phyloP scores from a whole-genome alignment of 2,888 invertebrate genomes.

The Bhutanitis thaidina region DNA sequence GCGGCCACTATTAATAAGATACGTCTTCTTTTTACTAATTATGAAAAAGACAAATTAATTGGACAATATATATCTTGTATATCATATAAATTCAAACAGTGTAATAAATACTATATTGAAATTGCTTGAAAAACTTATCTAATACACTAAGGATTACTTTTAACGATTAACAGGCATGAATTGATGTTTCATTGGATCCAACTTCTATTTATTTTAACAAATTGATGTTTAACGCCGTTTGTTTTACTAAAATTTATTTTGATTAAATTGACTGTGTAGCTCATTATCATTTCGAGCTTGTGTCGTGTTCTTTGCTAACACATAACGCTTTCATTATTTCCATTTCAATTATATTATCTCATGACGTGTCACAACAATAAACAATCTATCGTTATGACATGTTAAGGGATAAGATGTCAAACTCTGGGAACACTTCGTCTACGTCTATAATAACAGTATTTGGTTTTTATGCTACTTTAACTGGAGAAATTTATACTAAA shows the following conservation, averaged over 20 bases:
- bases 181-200: conserved; percentile 30
- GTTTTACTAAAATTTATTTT: conserved; percentile 13
- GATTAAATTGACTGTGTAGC: conserved; percentile 13
- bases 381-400: too few species aligned
- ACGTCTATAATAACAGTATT: conserved; percentile 2
- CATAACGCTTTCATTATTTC: conserved; percentile 55
- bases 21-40: too few species aligned
- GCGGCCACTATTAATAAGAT: too few species aligned
- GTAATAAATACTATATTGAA: not conserved
- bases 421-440: conserved; percentile 21
- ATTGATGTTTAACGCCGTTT: conserved; percentile 21
- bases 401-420: conserved; percentile 28
- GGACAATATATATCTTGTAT: too few species aligned
- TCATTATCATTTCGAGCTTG: conserved; percentile 39
- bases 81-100: too few species aligned
- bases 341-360: conserved; percentile 27
- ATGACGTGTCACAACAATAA: too few species aligned
- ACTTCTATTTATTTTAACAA: conserved; percentile 18
- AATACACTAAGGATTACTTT: not conserved
- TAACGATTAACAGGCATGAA: conserved; percentile 1
- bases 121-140: not conserved
- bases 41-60: too few species aligned
- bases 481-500: too few species aligned
- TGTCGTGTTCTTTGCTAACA: conserved; percentile 62
- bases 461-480: too few species aligned